Percentiles rank a stretch among this genome's conserved stretches.
Conservation (phyloP, 2,113 vertebrate genomes). For the Accipiter virgatus region DNA sequence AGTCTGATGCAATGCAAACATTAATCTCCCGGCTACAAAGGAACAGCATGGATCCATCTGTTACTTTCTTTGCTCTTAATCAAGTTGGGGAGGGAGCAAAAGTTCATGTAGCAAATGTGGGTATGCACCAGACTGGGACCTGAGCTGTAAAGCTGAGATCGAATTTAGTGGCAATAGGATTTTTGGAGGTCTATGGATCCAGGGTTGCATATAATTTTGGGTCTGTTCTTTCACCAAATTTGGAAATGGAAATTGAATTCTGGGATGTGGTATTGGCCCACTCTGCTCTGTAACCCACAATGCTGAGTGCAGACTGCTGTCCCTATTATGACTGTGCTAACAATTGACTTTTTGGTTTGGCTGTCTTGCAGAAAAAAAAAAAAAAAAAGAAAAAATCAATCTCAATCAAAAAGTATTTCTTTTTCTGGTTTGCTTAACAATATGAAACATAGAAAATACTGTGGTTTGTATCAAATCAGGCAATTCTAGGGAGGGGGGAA, state of each 20-base stretch:
- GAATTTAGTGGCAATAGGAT: neutral
- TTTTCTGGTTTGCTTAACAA: conserved; percentile 13
- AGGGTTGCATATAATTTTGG: neutral
- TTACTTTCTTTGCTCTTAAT: conserved; percentile 26
- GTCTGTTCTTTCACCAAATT: conserved; percentile 7
- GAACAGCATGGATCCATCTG: conserved; percentile 58
- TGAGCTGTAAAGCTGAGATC: neutral
- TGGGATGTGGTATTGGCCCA: conserved; percentile 43
- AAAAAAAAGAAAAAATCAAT: neutral
- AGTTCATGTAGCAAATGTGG: conserved; percentile 64
- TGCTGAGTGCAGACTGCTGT: conserved; percentile 26
- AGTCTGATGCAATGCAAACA: conserved; percentile 12
- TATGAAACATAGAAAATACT: neutral
- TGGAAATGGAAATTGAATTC: conserved; percentile 19
- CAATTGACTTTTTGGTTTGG: conserved; percentile 65
- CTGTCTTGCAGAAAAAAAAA: neutral
- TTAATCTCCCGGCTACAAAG: conserved; percentile 56
- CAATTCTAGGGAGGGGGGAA: neutral
- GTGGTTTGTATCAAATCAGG: neutral
- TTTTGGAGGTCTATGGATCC: neutral
- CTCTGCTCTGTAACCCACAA: neutral
- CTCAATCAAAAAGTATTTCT: neutral
- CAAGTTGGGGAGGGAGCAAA: conserved; percentile 36
- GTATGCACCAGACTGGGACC: neutral
- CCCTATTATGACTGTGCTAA: conserved; percentile 44